Conservation (phyloP, 1,140 invertebrate genomes). For the Heliconius himera region DNA sequence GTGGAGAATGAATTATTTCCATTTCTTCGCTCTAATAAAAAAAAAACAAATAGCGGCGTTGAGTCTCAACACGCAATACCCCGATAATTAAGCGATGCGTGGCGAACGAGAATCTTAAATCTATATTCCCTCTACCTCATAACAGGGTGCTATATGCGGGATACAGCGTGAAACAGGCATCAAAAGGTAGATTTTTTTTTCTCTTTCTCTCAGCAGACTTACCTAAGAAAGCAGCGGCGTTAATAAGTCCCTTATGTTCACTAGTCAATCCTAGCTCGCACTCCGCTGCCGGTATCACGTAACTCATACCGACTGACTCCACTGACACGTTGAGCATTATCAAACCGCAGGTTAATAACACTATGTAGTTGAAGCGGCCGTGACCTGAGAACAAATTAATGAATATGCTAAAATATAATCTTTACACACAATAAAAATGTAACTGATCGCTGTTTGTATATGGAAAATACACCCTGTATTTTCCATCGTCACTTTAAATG, state of each 20-base stretch:
- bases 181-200: no score
- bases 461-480: no score
- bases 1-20: no score
- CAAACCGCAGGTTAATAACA: slow-evolving; percentile 74
- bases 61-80: no score
- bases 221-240: slow-evolving; percentile 82
- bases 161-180: not conserved
- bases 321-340: slow-evolving; percentile 80
- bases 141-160: no score
- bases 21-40: no score
- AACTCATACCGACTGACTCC: slow-evolving; percentile 82
- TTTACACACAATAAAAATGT: not conserved
- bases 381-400: slow-evolving; percentile 58
- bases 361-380: slow-evolving; percentile 78
- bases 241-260: slow-evolving; percentile 82
- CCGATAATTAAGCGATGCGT: no score
- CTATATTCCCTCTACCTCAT: no score
- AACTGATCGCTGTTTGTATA: no score
- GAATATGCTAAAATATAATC: not conserved
- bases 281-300: slow-evolving; percentile 83
- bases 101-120: no score
- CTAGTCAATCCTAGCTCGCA: slow-evolving; percentile 83
- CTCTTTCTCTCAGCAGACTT: slow-evolving; percentile 26
- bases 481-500: no score
- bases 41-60: no score